phyloP scores from a whole-genome alignment of 2,888 invertebrate species.

The Ypsolopha sequella region DNA sequence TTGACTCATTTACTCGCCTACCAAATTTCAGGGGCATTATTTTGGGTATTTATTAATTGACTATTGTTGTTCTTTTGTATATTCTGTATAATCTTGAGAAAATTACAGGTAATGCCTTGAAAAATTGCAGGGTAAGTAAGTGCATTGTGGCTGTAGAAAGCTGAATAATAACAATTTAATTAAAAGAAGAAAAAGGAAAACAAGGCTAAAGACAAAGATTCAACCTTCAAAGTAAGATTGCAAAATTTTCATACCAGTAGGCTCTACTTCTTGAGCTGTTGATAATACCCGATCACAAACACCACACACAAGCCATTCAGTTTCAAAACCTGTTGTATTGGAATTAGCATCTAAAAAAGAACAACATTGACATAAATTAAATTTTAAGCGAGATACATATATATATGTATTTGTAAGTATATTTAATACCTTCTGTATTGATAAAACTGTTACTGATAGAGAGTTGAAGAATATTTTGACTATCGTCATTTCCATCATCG shows the following conservation, averaged over 20 bases:
- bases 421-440: constrained; percentile 16
- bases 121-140: no score
- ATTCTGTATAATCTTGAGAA: neutral
- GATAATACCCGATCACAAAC: constrained; percentile 52
- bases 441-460: neutral
- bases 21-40: no score
- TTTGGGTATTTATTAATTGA: no score
- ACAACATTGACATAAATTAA: no score
- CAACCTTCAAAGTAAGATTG: no score
- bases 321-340: constrained; percentile 31
- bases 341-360: no score
- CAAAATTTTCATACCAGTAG: constrained; percentile 30
- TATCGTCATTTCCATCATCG: constrained; percentile 9
- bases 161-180: no score
- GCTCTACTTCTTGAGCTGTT: constrained; percentile 49
- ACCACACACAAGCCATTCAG: constrained; percentile 54
- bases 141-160: no score
- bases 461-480: neutral
- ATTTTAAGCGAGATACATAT: neutral
- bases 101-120: no score
- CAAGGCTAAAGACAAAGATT: no score
- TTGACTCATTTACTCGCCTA: no score
- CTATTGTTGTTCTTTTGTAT: neutral
- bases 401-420: no score
- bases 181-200: neutral